Evolutionary conservation across 2,888 invertebrate genomes (phyloP), one percentile per base, ranked within the genome.

Genomic region (Limnephilus marmoratus): DNA sequence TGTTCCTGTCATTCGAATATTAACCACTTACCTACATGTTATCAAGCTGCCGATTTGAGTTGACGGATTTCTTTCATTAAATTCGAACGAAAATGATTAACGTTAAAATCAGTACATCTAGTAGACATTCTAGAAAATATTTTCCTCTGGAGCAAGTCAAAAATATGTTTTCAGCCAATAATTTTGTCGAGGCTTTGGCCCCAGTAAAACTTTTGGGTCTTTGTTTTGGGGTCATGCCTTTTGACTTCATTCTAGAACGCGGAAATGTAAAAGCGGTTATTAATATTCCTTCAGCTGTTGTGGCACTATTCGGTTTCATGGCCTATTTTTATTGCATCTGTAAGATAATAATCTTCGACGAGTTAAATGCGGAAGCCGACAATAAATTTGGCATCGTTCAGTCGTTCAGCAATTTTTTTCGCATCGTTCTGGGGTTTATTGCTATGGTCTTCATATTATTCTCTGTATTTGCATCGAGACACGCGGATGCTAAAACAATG

Each of bases 181-280:
- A 37, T 87, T 87, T 87, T 18, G 37, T 85, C 12, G 41, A 85
- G 13, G 85, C 29, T 49, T 45, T 87, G n/a, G 87, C 11, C 12
- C 37, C 41, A 13, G 53, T 86, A 2, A 86, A 53, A n/a, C 15
- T 86, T n/a, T 45, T 86, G 24, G 86, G 41, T 86, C 86, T 86
- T n/a, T 41, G 37, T 49, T 15, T 45, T 49, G 45, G 49, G n/a
- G 45, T 86, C 11, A 29, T n/a, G n/a, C 86, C 86, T 49, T 53
- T 41, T 45, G 29, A 86, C 49, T 45, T 86, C 31, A 31, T 24
- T 13, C 2, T 86, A 11, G 45, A 86, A 49, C 31, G 41, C n/a
- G 49, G 86, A 18, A 18, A 86, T 15, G 24, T 29, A 49, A 86
- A 13, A 45, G 86, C 86, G 3, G 53, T 49, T 49, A 11, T 86